These are phyloP conservation scores for Zoanthus solanderi DNA, from an alignment of 92 coral and sea anemone genomes.

Conservation along the genomic window DNA sequence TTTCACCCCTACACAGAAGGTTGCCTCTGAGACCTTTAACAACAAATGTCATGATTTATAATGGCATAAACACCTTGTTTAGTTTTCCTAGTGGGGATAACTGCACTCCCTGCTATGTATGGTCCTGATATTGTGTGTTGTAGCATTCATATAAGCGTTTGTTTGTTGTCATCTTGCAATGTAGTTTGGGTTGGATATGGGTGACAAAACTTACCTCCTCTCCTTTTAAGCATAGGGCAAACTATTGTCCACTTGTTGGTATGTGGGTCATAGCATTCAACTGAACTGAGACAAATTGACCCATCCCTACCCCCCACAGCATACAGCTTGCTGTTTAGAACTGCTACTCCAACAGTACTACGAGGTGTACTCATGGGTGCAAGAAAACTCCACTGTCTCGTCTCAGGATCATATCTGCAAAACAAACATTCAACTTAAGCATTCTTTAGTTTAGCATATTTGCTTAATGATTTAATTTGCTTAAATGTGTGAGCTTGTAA, in stretches of 20 bases:
- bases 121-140: no score
- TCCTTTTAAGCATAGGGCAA: slow-evolving; percentile 93
- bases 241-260: slow-evolving; percentile 95
- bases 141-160: no score
- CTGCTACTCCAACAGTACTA: slow-evolving; percentile 98
- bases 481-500: no score
- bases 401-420: slow-evolving; percentile 89
- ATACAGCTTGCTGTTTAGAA: slow-evolving; percentile 88
- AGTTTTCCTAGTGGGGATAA: no score
- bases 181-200: no score
- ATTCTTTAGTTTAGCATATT: background rate
- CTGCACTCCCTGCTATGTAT: no score
- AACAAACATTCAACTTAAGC: background rate
- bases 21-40: no score
- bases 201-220: slow-evolving; percentile 82
- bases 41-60: no score
- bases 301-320: slow-evolving; percentile 99
- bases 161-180: no score
- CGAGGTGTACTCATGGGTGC: slow-evolving; percentile 98
- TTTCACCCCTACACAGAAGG: no score
- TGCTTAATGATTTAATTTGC: no score
- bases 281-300: slow-evolving; percentile 93
- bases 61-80: no score
- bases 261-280: slow-evolving; percentile 95
- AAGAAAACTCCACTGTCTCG: slow-evolving; percentile 97